Conservation (phyloP, 2,888 invertebrate species). For the Spilarctia lutea region DNA sequence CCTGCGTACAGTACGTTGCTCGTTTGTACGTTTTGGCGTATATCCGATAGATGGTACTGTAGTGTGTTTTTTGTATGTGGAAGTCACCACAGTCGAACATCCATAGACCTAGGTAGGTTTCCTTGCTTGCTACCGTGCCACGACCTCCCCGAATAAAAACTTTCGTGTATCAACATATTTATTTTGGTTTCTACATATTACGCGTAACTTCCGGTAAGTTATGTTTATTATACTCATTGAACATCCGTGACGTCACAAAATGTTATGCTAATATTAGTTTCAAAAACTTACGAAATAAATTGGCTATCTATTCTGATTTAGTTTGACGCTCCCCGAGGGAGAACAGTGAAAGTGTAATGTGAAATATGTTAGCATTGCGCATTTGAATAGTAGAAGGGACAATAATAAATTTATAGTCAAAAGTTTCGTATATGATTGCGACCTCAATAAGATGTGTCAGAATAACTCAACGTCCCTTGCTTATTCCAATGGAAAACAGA, state of each 20-base stretch:
- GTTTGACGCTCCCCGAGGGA: constrained; percentile 29
- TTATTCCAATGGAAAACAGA: constrained; percentile 38
- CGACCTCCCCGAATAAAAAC: too few species aligned
- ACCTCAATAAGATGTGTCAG: constrained; percentile 34
- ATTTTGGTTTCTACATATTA: not conserved
- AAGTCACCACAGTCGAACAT: too few species aligned
- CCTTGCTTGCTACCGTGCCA: too few species aligned
- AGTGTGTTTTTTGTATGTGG: too few species aligned
- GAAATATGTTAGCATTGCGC: constrained; percentile 35
- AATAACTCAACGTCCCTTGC: constrained; percentile 35
- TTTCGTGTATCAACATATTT: not conserved
- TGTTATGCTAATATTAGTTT: not conserved
- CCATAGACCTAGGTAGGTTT: too few species aligned
- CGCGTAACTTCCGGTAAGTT: not conserved
- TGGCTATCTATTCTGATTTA: constrained; percentile 35
- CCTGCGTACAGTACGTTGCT: too few species aligned
- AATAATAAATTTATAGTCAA: constrained; percentile 53
- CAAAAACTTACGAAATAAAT: constrained; percentile 17
- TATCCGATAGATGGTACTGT: too few species aligned
- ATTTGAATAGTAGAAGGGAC: constrained; percentile 34
- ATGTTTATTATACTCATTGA: not conserved
- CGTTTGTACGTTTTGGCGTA: too few species aligned
- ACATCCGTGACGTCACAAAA: not conserved
- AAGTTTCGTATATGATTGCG: constrained; percentile 38
- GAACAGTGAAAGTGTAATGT: constrained; percentile 27